Evolutionary conservation across 2,797 vertebrate species (phyloP).

Genomic region (Mastacembelus armatus): DNA sequence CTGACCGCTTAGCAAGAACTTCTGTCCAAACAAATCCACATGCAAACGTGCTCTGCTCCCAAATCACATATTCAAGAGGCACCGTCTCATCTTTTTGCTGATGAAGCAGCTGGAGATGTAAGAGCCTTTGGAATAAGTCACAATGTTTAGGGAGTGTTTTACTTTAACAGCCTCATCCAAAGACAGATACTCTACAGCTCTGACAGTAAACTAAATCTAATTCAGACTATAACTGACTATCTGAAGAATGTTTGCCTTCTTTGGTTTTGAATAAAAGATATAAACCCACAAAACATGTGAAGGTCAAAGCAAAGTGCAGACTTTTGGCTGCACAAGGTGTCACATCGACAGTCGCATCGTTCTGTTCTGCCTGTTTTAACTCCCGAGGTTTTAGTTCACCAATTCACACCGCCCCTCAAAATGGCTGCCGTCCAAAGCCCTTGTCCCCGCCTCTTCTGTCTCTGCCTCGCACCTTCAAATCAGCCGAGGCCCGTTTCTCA

Average conservation of each 20-base stretch:
- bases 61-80: constrained; percentile 37
- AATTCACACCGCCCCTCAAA: constrained; percentile 25
- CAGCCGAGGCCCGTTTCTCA: constrained; percentile 22
- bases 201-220: constrained; percentile 26
- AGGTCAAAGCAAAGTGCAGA: neutral
- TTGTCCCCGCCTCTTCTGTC: no score
- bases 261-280: neutral
- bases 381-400: constrained; percentile 8
- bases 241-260: neutral
- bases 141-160: constrained; percentile 21
- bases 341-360: constrained; percentile 1
- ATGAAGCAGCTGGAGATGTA: constrained; percentile 45
- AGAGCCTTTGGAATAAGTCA: constrained; percentile 47
- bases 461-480: constrained; percentile 33
- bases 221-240: no score
- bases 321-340: neutral
- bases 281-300: neutral
- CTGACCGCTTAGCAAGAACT: no score
- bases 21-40: constrained; percentile 37
- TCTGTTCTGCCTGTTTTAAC: constrained; percentile 3
- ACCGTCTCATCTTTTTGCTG: constrained; percentile 28
- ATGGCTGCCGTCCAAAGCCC: constrained; percentile 44
- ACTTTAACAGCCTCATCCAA: constrained; percentile 12
- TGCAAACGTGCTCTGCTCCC: constrained; percentile 21
- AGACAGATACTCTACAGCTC: constrained; percentile 11